Base-by-base conservation (phyloP, 2,888 invertebrate genomes). In the Chrysopilus asiliformis region DNA sequence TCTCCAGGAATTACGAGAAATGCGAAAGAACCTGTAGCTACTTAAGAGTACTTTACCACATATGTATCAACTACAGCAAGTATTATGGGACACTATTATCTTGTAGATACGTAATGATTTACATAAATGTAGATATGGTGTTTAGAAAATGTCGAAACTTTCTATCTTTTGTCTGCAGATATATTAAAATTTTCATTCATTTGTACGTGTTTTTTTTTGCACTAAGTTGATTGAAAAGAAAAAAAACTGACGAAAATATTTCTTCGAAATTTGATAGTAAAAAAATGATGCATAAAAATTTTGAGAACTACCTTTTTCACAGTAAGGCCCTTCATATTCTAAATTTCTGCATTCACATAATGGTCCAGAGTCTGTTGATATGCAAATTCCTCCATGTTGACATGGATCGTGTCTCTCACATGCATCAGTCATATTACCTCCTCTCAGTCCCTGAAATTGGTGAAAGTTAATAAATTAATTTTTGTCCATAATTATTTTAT, bases 261-360 rank as follows among this genome's bases (percentile, higher is more conserved):
- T 18, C 68, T n/a, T n/a, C n/a, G n/a, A n/a, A n/a, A n/a, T n/a
- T n/a, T n/a, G n/a, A n/a, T n/a, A n/a, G n/a, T n/a, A n/a, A n/a
- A n/a, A n/a, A n/a, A n/a, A n/a, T n/a, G n/a, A n/a, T n/a, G n/a
- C n/a, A n/a, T n/a, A n/a, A n/a, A n/a, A n/a, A n/a, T n/a, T n/a
- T n/a, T n/a, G n/a, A n/a, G n/a, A n/a, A n/a, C 67, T 54, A 93
- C 93, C 90, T 76, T 85, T 81, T 64, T 95, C 91, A 64, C 95
- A 97, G 65, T 81, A 83, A 49, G 82, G 79, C 19, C 95, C 97
- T 59, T 89, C 87, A 60, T 81, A 94, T 64, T 94, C 90, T 14
- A 87, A 80, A 53, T 82, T 83, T 19, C 87, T 72, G 60, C 95
- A 97, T 66, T 97, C 91, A 70, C 95, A 95, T 56, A 87, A 78